A percentile compares a stretch with the other conserved stretches of the same genome.
phyloP scores from a whole-genome alignment of 2,113 vertebrate genomes.

The Sterrhoptilus dennistouni region DNA sequence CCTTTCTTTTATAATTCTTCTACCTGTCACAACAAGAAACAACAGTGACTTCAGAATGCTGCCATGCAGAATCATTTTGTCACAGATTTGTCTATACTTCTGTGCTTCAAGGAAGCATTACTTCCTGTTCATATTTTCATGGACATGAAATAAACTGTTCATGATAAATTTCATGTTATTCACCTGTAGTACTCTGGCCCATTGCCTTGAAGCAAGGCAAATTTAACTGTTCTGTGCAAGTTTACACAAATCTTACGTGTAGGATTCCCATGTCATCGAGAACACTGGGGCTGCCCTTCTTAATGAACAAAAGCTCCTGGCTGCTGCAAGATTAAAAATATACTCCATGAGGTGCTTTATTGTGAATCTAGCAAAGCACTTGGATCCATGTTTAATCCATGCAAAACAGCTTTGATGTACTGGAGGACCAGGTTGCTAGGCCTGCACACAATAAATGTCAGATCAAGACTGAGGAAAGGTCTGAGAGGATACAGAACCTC shows the following conservation, averaged over 20 bases:
- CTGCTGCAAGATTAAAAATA: not conserved
- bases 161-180: not conserved
- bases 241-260: fast-evolving
- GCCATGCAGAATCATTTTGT: not conserved
- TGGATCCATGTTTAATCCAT: not conserved
- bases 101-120: not conserved
- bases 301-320: not conserved
- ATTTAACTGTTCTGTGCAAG: not conserved
- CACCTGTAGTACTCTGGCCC: not conserved
- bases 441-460: not conserved
- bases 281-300: not conserved
- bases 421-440: not conserved
- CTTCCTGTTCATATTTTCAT: not conserved
- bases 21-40: not conserved
- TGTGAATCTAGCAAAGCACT: not conserved
- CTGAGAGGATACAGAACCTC: not conserved
- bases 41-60: not conserved
- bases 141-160: not conserved
- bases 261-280: fast-evolving
- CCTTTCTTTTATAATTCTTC: not conserved
- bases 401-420: not conserved
- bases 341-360: not conserved
- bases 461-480: not conserved
- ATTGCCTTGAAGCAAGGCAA: not conserved
- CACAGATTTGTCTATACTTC: not conserved